Conservation (phyloP, 2,888 invertebrate genomes). For the Andrena chrysosceles region DNA sequence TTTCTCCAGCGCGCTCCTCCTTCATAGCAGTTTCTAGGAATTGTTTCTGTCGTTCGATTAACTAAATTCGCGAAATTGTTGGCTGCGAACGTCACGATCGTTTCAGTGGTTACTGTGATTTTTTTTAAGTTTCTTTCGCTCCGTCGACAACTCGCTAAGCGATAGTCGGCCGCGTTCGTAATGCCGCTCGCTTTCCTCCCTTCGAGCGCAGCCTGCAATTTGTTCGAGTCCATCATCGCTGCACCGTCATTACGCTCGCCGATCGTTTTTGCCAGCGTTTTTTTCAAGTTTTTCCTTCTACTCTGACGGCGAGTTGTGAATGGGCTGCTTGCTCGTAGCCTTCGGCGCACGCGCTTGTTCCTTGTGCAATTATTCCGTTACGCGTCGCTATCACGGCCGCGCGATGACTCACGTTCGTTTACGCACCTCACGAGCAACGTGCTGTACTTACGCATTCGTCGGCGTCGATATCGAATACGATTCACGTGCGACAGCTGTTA, state of each 20-base stretch:
- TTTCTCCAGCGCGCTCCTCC: too few species aligned
- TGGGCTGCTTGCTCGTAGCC: conserved; percentile 1
- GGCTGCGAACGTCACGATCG: not conserved
- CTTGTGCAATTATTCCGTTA: conserved; percentile 55
- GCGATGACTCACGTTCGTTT: conserved; percentile 46
- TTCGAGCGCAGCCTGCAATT: conserved; percentile 36
- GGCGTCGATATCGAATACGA: conserved; percentile 18
- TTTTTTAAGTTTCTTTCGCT: not conserved
- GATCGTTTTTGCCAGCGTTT: not conserved
- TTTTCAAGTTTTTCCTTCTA: not conserved
- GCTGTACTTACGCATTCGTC: conserved; percentile 14
- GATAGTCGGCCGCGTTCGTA: not conserved
- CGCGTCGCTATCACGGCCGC: conserved; percentile 30
- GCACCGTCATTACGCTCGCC: conserved; percentile 28
- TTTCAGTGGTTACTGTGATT: not conserved
- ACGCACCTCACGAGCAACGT: conserved; percentile 37
- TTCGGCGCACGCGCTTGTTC: not conserved
- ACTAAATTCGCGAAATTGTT: not conserved
- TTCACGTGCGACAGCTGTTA: conserved; percentile 38
- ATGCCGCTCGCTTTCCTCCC: not conserved
- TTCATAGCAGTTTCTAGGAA: not conserved
- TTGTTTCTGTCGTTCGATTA: not conserved
- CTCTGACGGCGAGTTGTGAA: conserved; percentile 10
- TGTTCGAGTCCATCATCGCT: conserved; percentile 18
- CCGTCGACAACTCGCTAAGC: not conserved